Evolutionary conservation across 2,113 vertebrate species (phyloP).

Genomic region (Rhinoderma darwinii): DNA sequence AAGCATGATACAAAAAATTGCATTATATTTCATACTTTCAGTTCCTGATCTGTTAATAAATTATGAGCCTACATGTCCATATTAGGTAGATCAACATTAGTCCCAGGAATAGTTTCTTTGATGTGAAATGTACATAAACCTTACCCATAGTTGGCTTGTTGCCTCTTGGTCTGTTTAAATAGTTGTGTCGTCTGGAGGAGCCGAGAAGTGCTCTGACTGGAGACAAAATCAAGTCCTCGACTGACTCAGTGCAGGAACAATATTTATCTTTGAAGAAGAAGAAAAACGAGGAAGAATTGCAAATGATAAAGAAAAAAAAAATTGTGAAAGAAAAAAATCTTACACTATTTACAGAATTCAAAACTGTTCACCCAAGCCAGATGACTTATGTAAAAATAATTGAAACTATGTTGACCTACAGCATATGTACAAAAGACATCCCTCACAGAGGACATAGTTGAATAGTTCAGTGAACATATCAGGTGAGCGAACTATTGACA

Average conservation of each 20-base stretch:
- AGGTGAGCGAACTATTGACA: background rate
- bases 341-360: conserved; percentile 17
- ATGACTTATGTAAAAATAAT: conserved; percentile 9
- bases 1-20: background rate
- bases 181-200: conserved; percentile 48
- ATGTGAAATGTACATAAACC: conserved; percentile 55
- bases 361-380: conserved; percentile 20
- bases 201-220: conserved; percentile 55
- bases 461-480: conserved; percentile 42
- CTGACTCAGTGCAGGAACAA: conserved; percentile 45
- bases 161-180: conserved; percentile 58
- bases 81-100: conserved; percentile 35
- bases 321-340: conserved; percentile 31
- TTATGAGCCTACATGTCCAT: background rate
- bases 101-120: conserved; percentile 43
- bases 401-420: background rate
- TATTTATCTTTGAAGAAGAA: conserved; percentile 47
- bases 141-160: conserved; percentile 46
- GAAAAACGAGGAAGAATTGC: conserved; percentile 41
- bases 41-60: background rate
- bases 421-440: background rate
- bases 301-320: conserved; percentile 38
- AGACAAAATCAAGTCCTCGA: conserved; percentile 52
- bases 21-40: conserved; percentile 2
- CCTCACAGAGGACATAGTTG: conserved; percentile 23